Base-by-base conservation (phyloP, 2,113 vertebrate genomes). In the Sebastes schlegelii region DNA sequence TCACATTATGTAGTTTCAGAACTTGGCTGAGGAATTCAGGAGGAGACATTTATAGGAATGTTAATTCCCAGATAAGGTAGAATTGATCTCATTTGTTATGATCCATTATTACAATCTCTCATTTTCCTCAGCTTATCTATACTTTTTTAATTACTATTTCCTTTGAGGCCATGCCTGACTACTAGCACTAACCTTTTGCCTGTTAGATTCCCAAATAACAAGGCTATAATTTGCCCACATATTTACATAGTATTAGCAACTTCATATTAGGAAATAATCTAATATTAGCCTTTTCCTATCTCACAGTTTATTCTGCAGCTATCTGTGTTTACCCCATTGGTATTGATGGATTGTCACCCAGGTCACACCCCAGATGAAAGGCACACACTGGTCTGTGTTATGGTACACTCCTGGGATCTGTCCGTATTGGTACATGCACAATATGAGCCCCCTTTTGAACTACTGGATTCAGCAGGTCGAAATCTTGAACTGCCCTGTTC, bases 401-500 rank as follows among this genome's bases (percentile, higher is more conserved):
- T 78, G 63, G 5, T n/a, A 1, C 7, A 58, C 64, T 80, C 61
- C 34, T 17, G 80, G 48, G 77, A 71, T 74, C 65, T 77, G 77
- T 52, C 57, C n/a, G 49, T 73, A 72, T 77, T 87, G 61, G 52
- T 79, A 45, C 11, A 85, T 74, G 43, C 51, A 84, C 83, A 77
- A 23, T 60, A 57, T 43, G 57, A 74, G 26, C 26, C 16, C 6
- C 54, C 55, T 62, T 71, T 52, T 85, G 66, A 89, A 79, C 43
- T 34, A 4, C 6, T 74, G 71, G 51, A 73, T 62, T 48, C 21
- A 60, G 75, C 64, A 74, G 71, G 48, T 80, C 69, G 52, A 40
- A 58, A 19, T 85, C 77, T 79, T 80, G 60, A 73, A 85, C 58
- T 19, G 55, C 75, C 34, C 82, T 75, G 72, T 73, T 92, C 60